These are phyloP conservation scores for Keiferia lycopersicella DNA, from an alignment of 2,888 invertebrate genomes.

Conservation along the genomic window DNA sequence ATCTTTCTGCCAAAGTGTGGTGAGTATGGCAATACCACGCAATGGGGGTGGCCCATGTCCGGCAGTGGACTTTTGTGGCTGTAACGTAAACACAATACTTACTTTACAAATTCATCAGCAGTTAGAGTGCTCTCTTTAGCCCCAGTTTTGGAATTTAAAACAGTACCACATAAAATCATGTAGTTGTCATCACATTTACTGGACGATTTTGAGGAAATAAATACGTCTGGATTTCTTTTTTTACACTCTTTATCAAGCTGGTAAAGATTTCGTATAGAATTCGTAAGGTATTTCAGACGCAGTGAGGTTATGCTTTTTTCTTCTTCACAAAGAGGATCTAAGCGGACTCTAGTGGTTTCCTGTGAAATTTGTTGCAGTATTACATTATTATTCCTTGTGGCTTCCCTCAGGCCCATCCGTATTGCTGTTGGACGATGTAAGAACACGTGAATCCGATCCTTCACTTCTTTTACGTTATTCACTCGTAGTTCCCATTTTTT, in stretches of 20 bases:
- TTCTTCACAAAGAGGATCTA: constrained; percentile 52
- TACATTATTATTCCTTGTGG: constrained; percentile 44
- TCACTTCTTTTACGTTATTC: constrained; percentile 57
- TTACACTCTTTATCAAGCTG: constrained; percentile 36
- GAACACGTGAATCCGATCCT: constrained; percentile 75
- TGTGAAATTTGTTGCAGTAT: constrained; percentile 45
- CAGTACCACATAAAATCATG: constrained; percentile 80
- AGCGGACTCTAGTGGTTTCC: constrained; percentile 38
- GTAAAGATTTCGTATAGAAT: constrained; percentile 57
- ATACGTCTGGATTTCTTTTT: constrained; percentile 36
- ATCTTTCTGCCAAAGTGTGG: too few species aligned
- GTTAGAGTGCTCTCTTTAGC: constrained; percentile 73
- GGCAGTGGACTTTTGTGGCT: too few species aligned
- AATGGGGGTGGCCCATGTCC: too few species aligned
- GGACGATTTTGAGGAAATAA: constrained; percentile 69
- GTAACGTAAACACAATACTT: constrained; percentile 36
- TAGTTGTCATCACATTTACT: constrained; percentile 40
- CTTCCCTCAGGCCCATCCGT: constrained; percentile 50
- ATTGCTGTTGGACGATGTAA: constrained; percentile 68
- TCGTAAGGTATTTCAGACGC: constrained; percentile 54
- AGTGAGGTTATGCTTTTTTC: constrained; percentile 54
- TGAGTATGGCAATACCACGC: too few species aligned
- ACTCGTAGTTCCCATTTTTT: constrained; percentile 73
- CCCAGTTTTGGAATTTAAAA: constrained; percentile 80
- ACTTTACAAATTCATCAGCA: constrained; percentile 79